These are phyloP conservation scores for Trachurus trachurus DNA, from an alignment of 2,797 vertebrate species.

Conservation along the genomic window DNA sequence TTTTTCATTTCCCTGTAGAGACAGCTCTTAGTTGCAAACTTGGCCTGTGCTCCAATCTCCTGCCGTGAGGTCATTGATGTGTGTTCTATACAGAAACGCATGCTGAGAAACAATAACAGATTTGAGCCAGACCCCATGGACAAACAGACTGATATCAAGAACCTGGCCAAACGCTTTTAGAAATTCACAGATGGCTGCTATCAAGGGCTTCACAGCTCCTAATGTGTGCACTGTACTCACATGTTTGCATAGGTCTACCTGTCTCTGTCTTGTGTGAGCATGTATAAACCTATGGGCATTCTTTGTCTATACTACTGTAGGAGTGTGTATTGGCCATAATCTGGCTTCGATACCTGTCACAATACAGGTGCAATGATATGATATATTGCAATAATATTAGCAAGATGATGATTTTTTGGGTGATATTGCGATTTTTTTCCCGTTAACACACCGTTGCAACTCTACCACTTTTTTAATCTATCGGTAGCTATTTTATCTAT, in stretches of 20 bases:
- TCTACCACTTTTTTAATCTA: too few species aligned
- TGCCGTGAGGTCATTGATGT: constrained; percentile 75
- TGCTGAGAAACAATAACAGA: constrained; percentile 75
- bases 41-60: constrained; percentile 67
- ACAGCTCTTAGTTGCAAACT: constrained; percentile 50
- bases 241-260: background rate
- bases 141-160: constrained; percentile 54
- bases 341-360: too few species aligned
- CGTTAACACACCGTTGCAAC: too few species aligned
- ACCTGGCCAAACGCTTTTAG: constrained; percentile 69
- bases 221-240: constrained; percentile 31
- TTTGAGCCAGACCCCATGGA: constrained; percentile 64
- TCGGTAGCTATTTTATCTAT: too few species aligned
- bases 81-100: constrained; percentile 72
- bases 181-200: constrained; percentile 73
- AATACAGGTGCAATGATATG: too few species aligned
- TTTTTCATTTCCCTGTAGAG: constrained; percentile 44
- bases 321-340: background rate
- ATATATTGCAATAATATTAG: too few species aligned
- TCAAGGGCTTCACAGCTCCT: constrained; percentile 46
- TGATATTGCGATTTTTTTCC: too few species aligned
- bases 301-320: too few species aligned
- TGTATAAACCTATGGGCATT: background rate
- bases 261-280: constrained; percentile 17
- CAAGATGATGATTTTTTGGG: too few species aligned